Conservation (phyloP, 2,888 invertebrate species). For the Nasonovia ribisnigri region DNA sequence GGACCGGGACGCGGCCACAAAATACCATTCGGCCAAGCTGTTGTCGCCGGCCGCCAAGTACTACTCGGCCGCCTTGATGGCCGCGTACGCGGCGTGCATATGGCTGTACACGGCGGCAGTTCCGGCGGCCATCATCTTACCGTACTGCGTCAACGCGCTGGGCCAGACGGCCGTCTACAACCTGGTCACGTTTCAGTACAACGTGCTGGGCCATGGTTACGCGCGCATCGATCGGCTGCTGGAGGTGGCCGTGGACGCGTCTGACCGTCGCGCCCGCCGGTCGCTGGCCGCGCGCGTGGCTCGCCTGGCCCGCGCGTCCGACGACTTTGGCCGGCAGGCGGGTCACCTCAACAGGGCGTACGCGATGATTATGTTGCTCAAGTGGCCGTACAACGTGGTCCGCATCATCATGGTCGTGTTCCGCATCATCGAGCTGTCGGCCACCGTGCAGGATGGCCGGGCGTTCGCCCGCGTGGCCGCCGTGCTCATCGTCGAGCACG, state of each 20-base stretch:
- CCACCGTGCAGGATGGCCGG: background rate
- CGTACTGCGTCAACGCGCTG: background rate
- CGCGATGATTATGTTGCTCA: background rate
- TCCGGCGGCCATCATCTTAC: background rate
- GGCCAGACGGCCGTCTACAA: background rate
- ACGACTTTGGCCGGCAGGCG: background rate
- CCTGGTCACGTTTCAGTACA: slow-evolving; percentile 22
- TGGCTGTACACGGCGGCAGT: background rate
- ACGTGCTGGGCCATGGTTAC: slow-evolving; percentile 26
- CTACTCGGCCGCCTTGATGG: background rate
- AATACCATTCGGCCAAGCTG: background rate
- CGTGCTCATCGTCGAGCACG: background rate
- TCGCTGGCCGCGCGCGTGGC: background rate
- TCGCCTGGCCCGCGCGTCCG: background rate
- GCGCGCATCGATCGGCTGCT: slow-evolving; percentile 12
- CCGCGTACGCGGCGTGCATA: background rate
- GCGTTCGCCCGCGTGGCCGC: background rate
- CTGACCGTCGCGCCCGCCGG: background rate
- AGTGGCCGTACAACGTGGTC: slow-evolving; percentile 25
- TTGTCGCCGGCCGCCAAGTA: background rate
- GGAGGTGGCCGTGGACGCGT: background rate
- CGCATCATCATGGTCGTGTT: slow-evolving; percentile 29
- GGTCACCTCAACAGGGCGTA: background rate
- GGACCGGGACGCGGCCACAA: background rate
- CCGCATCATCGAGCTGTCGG: slow-evolving; percentile 1